Evolutionary conservation across 1,140 invertebrate genomes (phyloP).

Genomic region (Lasaia peninsularis): DNA sequence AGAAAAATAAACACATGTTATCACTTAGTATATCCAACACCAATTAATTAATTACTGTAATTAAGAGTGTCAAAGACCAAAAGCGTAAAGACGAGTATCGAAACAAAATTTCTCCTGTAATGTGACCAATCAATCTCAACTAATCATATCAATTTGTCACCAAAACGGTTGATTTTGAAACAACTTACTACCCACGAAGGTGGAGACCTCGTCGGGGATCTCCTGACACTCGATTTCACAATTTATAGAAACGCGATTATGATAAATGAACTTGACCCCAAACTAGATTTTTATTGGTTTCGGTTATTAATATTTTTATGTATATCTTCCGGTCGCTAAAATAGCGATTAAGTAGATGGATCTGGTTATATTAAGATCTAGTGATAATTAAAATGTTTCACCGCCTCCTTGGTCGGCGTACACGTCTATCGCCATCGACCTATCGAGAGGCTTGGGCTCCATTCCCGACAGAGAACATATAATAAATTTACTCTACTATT

Average conservation of each 20-base stretch:
- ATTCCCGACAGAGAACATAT: too few relatives aligned
- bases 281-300: too few relatives aligned
- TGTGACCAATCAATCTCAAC: background rate
- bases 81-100: background rate
- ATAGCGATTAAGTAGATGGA: too few relatives aligned
- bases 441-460: too few relatives aligned
- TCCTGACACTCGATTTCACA: background rate
- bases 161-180: background rate
- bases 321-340: too few relatives aligned
- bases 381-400: too few relatives aligned
- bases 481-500: too few relatives aligned
- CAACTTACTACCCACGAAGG: background rate
- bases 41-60: background rate
- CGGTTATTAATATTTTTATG: too few relatives aligned
- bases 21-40: background rate
- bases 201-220: background rate
- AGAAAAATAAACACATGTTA: background rate
- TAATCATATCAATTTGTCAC: constrained; percentile 1
- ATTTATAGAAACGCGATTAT: background rate
- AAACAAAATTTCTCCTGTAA: background rate
- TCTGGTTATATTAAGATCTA: too few relatives aligned
- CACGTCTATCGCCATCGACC: too few relatives aligned
- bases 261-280: too few relatives aligned
- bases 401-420: too few relatives aligned
- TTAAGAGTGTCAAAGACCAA: background rate